Evolutionary conservation across 2,888 invertebrate species (phyloP), one percentile per base, ranked within the genome.

Genomic region (Diaperis boleti): DNA sequence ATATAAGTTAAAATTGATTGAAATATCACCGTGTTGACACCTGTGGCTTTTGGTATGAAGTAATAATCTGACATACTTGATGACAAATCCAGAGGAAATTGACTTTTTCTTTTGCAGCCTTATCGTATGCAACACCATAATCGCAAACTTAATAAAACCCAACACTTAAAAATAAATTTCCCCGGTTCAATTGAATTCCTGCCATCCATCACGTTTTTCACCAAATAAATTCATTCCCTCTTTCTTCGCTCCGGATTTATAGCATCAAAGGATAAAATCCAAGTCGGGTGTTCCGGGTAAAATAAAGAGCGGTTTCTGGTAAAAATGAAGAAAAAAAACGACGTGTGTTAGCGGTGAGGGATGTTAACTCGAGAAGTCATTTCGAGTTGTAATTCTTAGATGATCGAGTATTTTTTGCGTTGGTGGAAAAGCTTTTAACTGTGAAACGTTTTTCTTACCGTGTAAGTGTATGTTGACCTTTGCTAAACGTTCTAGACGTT

Each of bases 381-480:
- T 45, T 14, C 44, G n/a, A 37, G 14, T 17, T 39, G 39, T 17
- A 39, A 18, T 17, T 18, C 47, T 42, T 20, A 20, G 47, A 47
- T 47, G 29, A 47, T 47, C 26, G 44, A 45, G 44, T 45, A 13
- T 45, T 45, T 45, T 6, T 47, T 47, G 15, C 17, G 47, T 47
- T 22, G 14, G 47, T n/a, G 47, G 17, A 11, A 52, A 39, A 56
- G 49, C 49, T 59, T 59, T 49, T 49, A 39, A 26, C 6, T 17
- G 37, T 37, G 10, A 33, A 31, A 8, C 10, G 37, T 54, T 41
- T 54, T 42, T 73, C 88, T 86, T 89, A 94, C 94, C 92, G 83
- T 92, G 91, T 75, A 91, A 86, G 83, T 93, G 92, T 76, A 91
- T 90, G 85, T 92, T 92, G 84, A 91, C 88, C 85, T 90, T 89